Evolutionary conservation across 2,113 vertebrate genomes (phyloP).

Genomic region (Jaculus jaculus): DNA sequence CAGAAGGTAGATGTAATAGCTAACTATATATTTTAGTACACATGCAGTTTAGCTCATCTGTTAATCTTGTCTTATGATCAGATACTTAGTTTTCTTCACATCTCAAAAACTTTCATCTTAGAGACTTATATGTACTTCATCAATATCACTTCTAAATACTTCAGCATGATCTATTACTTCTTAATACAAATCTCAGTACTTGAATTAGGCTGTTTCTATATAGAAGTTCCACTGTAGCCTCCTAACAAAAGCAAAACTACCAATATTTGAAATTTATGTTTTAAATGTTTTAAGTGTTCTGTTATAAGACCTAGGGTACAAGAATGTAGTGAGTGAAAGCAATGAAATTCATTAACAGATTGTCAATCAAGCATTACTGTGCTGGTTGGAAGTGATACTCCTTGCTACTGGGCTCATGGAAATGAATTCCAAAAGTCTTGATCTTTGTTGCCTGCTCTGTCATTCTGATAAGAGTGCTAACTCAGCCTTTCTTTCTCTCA

Average conservation of each 20-base stretch:
- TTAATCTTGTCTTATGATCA: not conserved
- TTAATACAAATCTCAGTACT: conserved; percentile 49
- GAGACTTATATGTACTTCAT: conserved; percentile 24
- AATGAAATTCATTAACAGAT: not conserved
- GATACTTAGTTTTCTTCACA: not conserved
- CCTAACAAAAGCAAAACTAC: conserved; percentile 47
- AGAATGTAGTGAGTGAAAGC: not conserved
- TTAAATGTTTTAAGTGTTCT: conserved; percentile 62
- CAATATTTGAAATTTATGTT: conserved; percentile 35
- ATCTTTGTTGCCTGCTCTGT: conserved; percentile 30
- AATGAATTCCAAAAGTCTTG: not conserved
- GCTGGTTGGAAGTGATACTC: conserved; percentile 8
- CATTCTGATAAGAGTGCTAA: not conserved
- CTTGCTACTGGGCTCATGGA: conserved; percentile 16
- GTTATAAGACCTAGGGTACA: conserved; percentile 4
- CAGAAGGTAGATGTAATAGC: not conserved
- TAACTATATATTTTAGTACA: no score
- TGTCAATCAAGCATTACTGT: not conserved
- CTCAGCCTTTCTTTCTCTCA: conserved; percentile 82
- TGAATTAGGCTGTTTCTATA: not conserved
- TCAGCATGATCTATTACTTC: conserved; percentile 49
- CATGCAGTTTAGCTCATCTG: not conserved
- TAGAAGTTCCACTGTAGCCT: conserved; percentile 33
- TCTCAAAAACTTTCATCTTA: conserved; percentile 37
- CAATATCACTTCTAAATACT: conserved; percentile 32